A percentile compares a stretch with the other conserved stretches of the same genome.
Conservation (phyloP, 2,797 vertebrate species). For the Takifugu rubripes region DNA sequence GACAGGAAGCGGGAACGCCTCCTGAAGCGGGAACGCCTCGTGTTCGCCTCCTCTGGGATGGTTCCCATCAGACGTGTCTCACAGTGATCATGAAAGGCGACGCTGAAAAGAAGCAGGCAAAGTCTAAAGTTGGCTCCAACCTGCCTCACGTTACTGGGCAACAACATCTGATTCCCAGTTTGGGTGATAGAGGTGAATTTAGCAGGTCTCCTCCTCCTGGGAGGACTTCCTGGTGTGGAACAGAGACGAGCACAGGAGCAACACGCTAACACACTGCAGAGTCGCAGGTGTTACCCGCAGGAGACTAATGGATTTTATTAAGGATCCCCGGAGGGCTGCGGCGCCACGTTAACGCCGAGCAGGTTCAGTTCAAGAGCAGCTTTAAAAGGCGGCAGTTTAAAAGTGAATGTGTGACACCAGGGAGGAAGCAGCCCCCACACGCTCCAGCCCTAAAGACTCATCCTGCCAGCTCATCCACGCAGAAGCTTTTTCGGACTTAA, state of each 20-base stretch:
- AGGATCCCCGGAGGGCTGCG: constrained; percentile 60
- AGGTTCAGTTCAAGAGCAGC: constrained; percentile 63
- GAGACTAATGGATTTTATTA: constrained; percentile 70
- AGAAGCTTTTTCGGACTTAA: constrained; percentile 16
- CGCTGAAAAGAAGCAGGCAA: too few species aligned
- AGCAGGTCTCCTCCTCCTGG: constrained; percentile 35
- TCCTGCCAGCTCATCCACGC: constrained; percentile 36
- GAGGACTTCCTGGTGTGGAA: constrained; percentile 49
- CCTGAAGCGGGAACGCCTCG: too few species aligned
- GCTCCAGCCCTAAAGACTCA: constrained; percentile 40
- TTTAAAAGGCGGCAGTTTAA: constrained; percentile 62
- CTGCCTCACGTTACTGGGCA: too few species aligned
- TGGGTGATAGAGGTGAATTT: constrained; percentile 58
- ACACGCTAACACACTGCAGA: constrained; percentile 49
- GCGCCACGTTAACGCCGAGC: constrained; percentile 53
- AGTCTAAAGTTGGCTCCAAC: too few species aligned
- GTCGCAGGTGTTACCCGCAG: constrained; percentile 56
- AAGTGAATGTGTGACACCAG: constrained; percentile 69
- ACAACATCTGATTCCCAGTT: background rate
- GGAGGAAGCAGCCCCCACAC: constrained; percentile 55
- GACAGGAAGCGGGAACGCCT: too few species aligned
- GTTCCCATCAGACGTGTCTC: too few species aligned
- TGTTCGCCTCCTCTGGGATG: too few species aligned
- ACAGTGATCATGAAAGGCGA: too few species aligned
- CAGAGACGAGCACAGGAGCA: constrained; percentile 25